Conservation (phyloP, 2,797 vertebrate genomes). For the Sebastes kiyomatsui region DNA sequence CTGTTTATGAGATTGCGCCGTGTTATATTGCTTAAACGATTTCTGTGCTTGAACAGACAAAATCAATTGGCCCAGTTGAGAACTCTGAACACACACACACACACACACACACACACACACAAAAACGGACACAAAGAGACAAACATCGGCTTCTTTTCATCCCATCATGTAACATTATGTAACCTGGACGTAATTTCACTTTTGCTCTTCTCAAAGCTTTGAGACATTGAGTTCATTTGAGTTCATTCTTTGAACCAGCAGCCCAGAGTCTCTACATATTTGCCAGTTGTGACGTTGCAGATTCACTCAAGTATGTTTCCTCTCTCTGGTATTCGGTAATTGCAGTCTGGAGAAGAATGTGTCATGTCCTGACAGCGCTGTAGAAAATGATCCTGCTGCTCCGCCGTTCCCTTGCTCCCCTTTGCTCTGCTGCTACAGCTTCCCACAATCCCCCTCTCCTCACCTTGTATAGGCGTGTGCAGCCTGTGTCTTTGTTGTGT, state of each 20-base stretch:
- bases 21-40: slow-evolving; percentile 34
- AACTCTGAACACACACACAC: slow-evolving; percentile 2
- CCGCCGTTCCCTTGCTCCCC: slow-evolving; percentile 9
- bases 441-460: slow-evolving; percentile 12
- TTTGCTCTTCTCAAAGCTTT: neutral
- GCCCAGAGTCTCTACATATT: neutral
- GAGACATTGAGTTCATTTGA: slow-evolving; percentile 10
- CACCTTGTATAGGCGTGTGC: slow-evolving; percentile 16
- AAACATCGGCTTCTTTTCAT: neutral
- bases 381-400: slow-evolving; percentile 32
- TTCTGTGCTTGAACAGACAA: slow-evolving; percentile 46
- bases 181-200: slow-evolving; percentile 5
- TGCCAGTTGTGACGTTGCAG: slow-evolving; percentile 4
- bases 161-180: neutral
- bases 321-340: slow-evolving; percentile 71
- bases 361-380: slow-evolving; percentile 67
- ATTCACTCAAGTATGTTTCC: slow-evolving; percentile 23
- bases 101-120: neutral
- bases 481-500: slow-evolving; percentile 33
- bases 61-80: slow-evolving; percentile 30
- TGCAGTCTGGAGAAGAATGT: slow-evolving; percentile 64
- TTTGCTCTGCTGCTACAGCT: slow-evolving; percentile 9
- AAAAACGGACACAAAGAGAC: neutral
- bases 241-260: neutral
- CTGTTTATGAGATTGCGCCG: slow-evolving; percentile 40